Evolutionary conservation across 1,140 invertebrate species (phyloP).

Genomic region (Ctenoplectra terminalis): DNA sequence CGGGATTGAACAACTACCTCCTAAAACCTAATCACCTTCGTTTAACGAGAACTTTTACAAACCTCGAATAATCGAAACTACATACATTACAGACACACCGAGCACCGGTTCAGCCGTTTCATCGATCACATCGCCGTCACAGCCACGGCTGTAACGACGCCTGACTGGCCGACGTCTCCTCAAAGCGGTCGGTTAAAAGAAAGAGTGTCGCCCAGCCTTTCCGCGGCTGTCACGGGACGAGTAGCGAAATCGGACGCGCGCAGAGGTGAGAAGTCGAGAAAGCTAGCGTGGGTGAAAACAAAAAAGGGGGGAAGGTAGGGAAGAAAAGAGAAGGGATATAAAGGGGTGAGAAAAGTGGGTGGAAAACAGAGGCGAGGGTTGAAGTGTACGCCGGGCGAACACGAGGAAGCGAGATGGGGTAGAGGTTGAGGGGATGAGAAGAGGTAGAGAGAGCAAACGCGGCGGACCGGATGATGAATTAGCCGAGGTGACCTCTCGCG

Average conservation of each 20-base stretch:
- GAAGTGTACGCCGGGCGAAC: conserved; percentile 25
- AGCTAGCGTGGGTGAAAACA: background rate
- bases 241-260: background rate
- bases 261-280: background rate
- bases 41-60: background rate
- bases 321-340: background rate
- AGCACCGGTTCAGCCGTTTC: background rate
- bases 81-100: too few species aligned
- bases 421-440: background rate
- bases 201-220: background rate
- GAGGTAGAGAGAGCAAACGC: conserved; percentile 52
- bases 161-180: background rate
- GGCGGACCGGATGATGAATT: conserved; percentile 80
- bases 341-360: conserved; percentile 32
- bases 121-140: conserved; percentile 1
- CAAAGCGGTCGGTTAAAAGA: background rate
- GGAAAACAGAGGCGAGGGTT: conserved; percentile 44
- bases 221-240: background rate
- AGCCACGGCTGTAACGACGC: background rate
- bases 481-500: conserved; percentile 80
- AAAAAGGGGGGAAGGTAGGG: background rate
- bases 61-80: too few species aligned
- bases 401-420: background rate
- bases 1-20: background rate
- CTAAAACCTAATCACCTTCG: background rate